phyloP scores from a whole-genome alignment of 2,113 vertebrate genomes.

The Onychostruthus taczanowskii region DNA sequence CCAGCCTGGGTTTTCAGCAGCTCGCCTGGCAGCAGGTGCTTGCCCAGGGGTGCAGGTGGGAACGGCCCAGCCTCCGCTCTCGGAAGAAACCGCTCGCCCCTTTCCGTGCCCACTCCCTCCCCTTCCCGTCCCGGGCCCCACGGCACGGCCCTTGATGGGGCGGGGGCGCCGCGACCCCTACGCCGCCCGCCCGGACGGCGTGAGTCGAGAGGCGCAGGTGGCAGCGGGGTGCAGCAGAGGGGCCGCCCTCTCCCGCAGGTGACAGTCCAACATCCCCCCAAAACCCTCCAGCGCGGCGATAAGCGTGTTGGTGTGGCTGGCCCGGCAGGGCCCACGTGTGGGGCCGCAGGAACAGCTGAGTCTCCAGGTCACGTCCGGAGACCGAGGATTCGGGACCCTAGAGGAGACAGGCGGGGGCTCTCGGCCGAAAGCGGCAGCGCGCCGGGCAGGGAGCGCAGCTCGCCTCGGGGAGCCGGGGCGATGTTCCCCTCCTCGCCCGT shows the following conservation, averaged over 20 bases:
- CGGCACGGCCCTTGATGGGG: not conserved
- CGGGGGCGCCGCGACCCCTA: not conserved
- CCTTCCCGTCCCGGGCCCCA: too few relatives aligned
- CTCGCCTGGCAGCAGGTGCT: conserved; percentile 12
- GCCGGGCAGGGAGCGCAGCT: not conserved
- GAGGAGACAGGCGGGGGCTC: not conserved
- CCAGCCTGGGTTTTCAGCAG: not conserved
- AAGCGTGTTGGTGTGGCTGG: not conserved
- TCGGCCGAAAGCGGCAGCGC: not conserved
- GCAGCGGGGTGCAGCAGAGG: not conserved
- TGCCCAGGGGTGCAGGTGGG: not conserved
- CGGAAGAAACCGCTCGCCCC: not conserved
- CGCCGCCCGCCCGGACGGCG: not conserved
- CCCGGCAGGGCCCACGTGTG: not conserved
- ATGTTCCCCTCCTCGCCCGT: fast-evolving
- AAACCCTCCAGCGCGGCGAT: not conserved
- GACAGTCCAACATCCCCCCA: not conserved
- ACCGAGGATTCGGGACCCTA: not conserved
- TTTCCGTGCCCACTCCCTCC: not conserved
- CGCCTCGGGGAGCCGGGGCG: not conserved
- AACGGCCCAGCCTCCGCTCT: not conserved
- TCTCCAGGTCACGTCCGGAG: not conserved
- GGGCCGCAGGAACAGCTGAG: not conserved
- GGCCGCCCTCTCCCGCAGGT: not conserved
- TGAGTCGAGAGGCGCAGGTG: not conserved